phyloP scores from a whole-genome alignment of 2,888 invertebrate species.

The Drosophila seclusa region DNA sequence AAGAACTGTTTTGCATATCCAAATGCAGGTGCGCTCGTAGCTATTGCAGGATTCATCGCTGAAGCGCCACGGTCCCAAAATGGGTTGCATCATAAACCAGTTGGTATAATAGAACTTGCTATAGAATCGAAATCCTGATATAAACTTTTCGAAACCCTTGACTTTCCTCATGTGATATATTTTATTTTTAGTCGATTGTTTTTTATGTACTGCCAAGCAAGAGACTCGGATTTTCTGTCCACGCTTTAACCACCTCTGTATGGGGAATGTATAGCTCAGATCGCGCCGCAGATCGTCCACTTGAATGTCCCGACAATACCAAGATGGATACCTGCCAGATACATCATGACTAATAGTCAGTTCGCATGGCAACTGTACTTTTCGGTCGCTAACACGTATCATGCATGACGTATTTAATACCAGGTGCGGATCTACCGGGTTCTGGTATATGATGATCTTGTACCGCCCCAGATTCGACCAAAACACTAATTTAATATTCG shows the following conservation, averaged over 20 bases:
- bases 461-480: conserved; percentile 38
- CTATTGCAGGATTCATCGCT: conserved; percentile 21
- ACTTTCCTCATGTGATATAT: not conserved
- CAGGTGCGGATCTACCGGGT: conserved; percentile 37
- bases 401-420: conserved; percentile 25
- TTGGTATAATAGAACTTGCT: conserved; percentile 24
- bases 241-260: conserved; percentile 32
- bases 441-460: conserved; percentile 37
- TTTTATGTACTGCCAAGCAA: conserved; percentile 5
- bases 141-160: not conserved
- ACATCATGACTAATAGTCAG: conserved; percentile 35
- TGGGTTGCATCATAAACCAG: conserved; percentile 48
- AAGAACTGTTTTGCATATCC: conserved; percentile 32
- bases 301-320: conserved; percentile 43
- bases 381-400: conserved; percentile 30
- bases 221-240: conserved; percentile 28
- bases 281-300: conserved; percentile 34
- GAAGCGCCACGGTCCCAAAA: conserved; percentile 41
- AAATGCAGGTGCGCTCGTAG: conserved; percentile 46
- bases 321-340: conserved; percentile 41
- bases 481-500: conserved; percentile 39
- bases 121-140: not conserved
- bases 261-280: conserved; percentile 34
- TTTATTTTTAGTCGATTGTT: rapidly evolving
- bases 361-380: conserved; percentile 43